Conservation (phyloP, 2,888 invertebrate genomes). For the Lymantria dispar region DNA sequence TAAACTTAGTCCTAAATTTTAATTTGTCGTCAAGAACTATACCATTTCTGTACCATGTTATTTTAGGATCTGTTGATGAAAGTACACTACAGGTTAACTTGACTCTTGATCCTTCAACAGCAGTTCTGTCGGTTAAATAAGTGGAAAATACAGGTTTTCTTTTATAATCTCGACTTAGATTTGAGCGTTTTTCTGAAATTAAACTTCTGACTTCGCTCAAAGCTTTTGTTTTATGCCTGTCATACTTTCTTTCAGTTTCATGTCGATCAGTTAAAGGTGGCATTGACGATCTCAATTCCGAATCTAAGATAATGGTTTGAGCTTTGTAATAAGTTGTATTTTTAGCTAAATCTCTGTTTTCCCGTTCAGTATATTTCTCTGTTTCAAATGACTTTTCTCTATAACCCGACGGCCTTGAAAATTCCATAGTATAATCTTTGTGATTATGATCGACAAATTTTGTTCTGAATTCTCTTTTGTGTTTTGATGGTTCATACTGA, state of each 20-base stretch:
- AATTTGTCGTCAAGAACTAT: constrained; percentile 79
- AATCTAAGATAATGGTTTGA: constrained; percentile 47
- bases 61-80: constrained; percentile 85
- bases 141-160: constrained; percentile 90
- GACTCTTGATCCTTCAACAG: constrained; percentile 88
- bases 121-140: constrained; percentile 88
- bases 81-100: constrained; percentile 91
- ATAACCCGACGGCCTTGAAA: constrained; percentile 53
- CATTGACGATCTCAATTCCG: constrained; percentile 49
- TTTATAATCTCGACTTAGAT: constrained; percentile 76
- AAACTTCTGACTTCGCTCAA: constrained; percentile 58
- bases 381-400: constrained; percentile 47
- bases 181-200: constrained; percentile 53
- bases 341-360: constrained; percentile 27
- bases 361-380: constrained; percentile 25
- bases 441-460: constrained; percentile 51
- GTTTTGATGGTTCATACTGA: constrained; percentile 40
- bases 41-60: constrained; percentile 90
- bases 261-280: constrained; percentile 36
- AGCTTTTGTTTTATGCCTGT: constrained; percentile 52
- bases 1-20: constrained; percentile 83
- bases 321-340: constrained; percentile 51
- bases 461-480: constrained; percentile 30
- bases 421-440: constrained; percentile 57
- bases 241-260: constrained; percentile 38